Base-by-base conservation (phyloP, 92 coral and sea anemone genomes). In the Porites cylindrica region DNA sequence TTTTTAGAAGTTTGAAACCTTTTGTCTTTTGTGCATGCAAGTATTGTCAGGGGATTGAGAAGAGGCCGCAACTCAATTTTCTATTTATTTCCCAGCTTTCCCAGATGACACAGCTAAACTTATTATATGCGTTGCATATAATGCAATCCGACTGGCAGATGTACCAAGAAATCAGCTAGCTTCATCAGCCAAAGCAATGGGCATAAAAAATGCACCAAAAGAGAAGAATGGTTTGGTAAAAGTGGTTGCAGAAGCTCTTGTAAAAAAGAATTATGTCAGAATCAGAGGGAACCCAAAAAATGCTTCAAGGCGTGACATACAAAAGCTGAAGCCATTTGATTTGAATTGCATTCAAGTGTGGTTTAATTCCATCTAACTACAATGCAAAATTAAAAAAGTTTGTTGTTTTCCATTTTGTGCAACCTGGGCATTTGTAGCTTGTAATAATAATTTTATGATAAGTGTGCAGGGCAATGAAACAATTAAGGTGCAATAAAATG, bases 181-280 rank as follows among this genome's bases (percentile, higher is more conserved):
- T 29, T 70, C 75, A 3, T 38, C 75, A 32, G 75, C 20, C 4
- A 70, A 38, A 4, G 54, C 53, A 1, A 29, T 70, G 75, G 75
- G 75, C 17, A 8, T 70, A 70, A 70, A 70, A 32, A 13, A 29
- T 29, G 53, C 19, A 4, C 53, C 53, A 11, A 70, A 32, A 70
- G 75, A 70, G 7, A 70, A 70, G 53, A 70, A 70, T 17, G 1
- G 53, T 70, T 70, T 70, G 53, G 53, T 70, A 4, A 70, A 70
- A 29, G 19, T 7, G 12, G 54, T 70, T 70, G 75, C 75, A 70
- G 53, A 70, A 70, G 75, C 18, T 0, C 53, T 70, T 10, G 54
- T 38, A 70, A 32, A 70, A 16, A 29, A 9, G 53, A 70, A 32
- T 4, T 70, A 29, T 70, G 75, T 70, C 5, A 70, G 6, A 9